phyloP scores from a whole-genome alignment of 1,140 invertebrate species.

The silkworm (Bombyx mori) region ASM3026992v2 NC_085112.1:12679501-12680000 shows the following conservation, averaged over 20 bases:
- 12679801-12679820: neutral
- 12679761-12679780: too few relatives aligned
- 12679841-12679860: neutral
- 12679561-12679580: too few relatives aligned
- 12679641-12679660: neutral
- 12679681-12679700: too few relatives aligned
- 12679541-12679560: too few relatives aligned
- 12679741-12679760: too few relatives aligned
- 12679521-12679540: too few relatives aligned
- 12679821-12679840: neutral
- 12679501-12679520: too few relatives aligned
- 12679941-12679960: constrained; percentile 20
- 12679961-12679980: constrained; percentile 57
- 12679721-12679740: too few relatives aligned
- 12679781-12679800: neutral
- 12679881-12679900: constrained; percentile 8
- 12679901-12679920: constrained; percentile 25
- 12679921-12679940: constrained; percentile 19
- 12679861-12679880: constrained; percentile 6
- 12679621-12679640: neutral
- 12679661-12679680: too few relatives aligned
- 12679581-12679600: too few relatives aligned
- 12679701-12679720: too few relatives aligned
- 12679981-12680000: constrained; percentile 55
- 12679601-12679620: too few relatives aligned